A percentile compares a stretch with the other conserved stretches of the same genome.
phyloP scores from a whole-genome alignment of 2,113 vertebrate species.

The Pterocles burchelli region DNA sequence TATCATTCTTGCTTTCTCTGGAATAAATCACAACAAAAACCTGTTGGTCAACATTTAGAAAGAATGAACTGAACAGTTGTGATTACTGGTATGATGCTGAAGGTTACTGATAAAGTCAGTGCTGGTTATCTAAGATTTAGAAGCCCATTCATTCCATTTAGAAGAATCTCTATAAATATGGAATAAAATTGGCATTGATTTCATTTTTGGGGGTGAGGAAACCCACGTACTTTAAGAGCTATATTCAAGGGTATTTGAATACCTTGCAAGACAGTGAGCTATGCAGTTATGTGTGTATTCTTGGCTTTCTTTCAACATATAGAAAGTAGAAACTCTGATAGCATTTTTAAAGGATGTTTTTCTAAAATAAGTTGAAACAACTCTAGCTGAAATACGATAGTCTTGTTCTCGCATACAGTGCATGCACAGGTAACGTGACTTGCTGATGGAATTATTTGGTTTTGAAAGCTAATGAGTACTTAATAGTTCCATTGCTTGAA shows the following conservation, averaged over 20 bases:
- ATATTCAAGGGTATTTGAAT: background rate
- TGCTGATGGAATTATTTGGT: background rate
- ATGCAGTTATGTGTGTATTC: background rate
- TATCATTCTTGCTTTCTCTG: background rate
- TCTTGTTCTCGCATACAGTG: background rate
- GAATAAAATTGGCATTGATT: conserved; percentile 32
- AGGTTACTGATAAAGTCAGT: background rate
- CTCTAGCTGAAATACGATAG: background rate
- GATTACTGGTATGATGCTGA: background rate
- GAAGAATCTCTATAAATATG: background rate
- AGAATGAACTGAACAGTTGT: background rate
- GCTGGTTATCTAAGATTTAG: conserved; percentile 17
- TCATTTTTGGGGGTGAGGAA: background rate
- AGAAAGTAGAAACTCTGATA: background rate
- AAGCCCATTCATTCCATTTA: background rate
- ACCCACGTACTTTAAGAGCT: background rate
- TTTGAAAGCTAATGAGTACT: background rate
- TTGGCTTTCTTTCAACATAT: background rate
- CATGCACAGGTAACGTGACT: background rate
- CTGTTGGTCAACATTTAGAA: conserved; percentile 11
- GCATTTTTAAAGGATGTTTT: background rate
- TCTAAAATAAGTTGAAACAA: background rate
- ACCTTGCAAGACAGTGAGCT: background rate
- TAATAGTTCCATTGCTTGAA: background rate
- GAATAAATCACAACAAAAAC: conserved; percentile 1